Conservation (phyloP, 2,888 invertebrate genomes). For the Drosophila nigritarsus region DNA sequence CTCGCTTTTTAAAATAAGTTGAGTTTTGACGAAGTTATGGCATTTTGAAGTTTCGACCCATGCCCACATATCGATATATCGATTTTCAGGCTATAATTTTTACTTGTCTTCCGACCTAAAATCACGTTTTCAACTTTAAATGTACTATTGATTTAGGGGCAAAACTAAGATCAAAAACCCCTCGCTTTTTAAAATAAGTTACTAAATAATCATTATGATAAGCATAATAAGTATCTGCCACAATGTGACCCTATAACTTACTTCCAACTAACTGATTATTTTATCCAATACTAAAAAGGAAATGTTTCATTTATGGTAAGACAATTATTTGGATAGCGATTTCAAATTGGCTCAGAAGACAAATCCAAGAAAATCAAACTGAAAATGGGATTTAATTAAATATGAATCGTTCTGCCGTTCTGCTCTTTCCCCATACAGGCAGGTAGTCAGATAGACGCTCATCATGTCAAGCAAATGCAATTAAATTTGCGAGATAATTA, state of each 20-base stretch:
- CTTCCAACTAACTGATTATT: constrained; percentile 28
- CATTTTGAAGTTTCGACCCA: too few relatives aligned
- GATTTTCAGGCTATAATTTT: too few relatives aligned
- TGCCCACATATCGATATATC: too few relatives aligned
- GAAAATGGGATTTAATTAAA: constrained; percentile 71
- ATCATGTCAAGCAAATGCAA: constrained; percentile 48
- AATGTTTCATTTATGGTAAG: constrained; percentile 17
- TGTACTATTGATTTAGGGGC: too few relatives aligned
- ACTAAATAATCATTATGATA: background rate
- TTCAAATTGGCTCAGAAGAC: constrained; percentile 31
- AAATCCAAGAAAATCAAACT: constrained; percentile 37
- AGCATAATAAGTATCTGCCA: background rate
- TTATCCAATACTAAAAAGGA: background rate
- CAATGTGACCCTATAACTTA: background rate
- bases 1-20: too few relatives aligned
- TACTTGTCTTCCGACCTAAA: too few relatives aligned
- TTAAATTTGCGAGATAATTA: constrained; percentile 63
- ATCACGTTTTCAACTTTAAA: too few relatives aligned
- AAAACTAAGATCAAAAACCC: too few relatives aligned
- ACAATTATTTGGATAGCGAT: constrained; percentile 47
- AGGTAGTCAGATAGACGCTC: background rate
- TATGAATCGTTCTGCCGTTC: constrained; percentile 44
- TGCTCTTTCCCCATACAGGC: background rate
- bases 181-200: background rate
- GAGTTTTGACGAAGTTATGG: too few relatives aligned